Evolutionary conservation across 2,797 vertebrate genomes (phyloP), one percentile per base, ranked within the genome.

Genomic region (Pempheris klunzingeri): DNA sequence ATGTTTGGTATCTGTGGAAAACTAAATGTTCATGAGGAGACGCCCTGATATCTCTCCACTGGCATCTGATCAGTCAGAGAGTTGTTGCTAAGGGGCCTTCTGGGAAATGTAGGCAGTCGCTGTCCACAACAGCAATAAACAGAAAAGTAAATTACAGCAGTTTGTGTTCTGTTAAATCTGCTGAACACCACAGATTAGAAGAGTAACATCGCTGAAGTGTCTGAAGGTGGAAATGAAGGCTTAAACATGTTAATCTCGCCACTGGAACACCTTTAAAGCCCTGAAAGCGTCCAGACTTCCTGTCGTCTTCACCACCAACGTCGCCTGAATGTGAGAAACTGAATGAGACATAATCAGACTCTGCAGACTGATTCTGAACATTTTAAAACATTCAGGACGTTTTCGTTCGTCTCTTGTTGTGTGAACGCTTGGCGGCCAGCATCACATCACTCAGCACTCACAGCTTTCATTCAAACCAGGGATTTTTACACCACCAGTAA

Each of bases 401-500:
- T 41, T n/a, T 3, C 24, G 26, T 46, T 22, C 52, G 38, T 32
- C 46, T 52, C n/a, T 11, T 15, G 39, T 43, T 55, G 46, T 7
- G 63, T 41, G 24, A 15, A 66, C 2, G 18, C 59, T 46, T 13
- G 5, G 5, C n/a, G 14, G 59, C 58, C n/a, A 12, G 24, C 64
- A 52, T 66, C 36, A 28, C 15, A 39, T 41, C 63, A 20, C 47
- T 39, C 34, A n/a, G 18, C 63, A 4, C 15, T 71, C 34, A 22
- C 20, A 5, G 32, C 5, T 52, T 18, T 41, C 20, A 14, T 28
- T 58, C 47, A 39, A 70, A 61, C 32, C 67, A 76, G 81, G 79
- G 71, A 71, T 69, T 81, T 80, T 38, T 72, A 36, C 57, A 34
- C 38, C 69, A 54, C 22, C 55, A 36, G 36, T 26, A 22, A 71